phyloP scores from a whole-genome alignment of 1,140 invertebrate genomes.

The Chymomyza costata region DNA sequence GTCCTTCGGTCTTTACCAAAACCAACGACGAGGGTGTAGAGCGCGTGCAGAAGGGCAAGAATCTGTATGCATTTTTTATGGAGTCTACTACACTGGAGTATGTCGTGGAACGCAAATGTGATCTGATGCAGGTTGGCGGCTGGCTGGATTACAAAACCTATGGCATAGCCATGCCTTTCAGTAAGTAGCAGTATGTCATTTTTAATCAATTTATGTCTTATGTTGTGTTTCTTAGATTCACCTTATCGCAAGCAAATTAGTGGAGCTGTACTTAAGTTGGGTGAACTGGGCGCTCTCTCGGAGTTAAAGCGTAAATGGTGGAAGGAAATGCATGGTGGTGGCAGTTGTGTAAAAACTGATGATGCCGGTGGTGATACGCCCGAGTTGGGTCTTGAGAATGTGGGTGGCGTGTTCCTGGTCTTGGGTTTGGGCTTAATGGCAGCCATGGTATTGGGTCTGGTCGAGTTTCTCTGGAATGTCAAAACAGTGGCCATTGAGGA shows the following conservation, averaged over 20 bases:
- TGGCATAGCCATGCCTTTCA: constrained; percentile 83
- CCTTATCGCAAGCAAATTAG: constrained; percentile 83
- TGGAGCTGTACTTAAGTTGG: constrained; percentile 83
- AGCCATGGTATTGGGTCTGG: constrained; percentile 77
- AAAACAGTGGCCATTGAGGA: constrained; percentile 79
- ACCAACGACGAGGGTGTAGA: constrained; percentile 88
- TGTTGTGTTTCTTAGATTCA: constrained; percentile 77
- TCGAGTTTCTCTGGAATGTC: constrained; percentile 82
- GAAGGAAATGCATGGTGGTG: constrained; percentile 78
- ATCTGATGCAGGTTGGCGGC: constrained; percentile 94
- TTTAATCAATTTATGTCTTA: not conserved
- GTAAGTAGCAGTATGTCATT: constrained; percentile 52
- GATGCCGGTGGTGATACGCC: constrained; percentile 62
- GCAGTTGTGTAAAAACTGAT: constrained; percentile 44
- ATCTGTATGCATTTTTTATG: constrained; percentile 95
- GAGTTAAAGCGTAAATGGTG: constrained; percentile 90
- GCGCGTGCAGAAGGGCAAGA: constrained; percentile 84
- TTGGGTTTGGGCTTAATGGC: constrained; percentile 78
- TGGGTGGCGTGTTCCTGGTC: constrained; percentile 85
- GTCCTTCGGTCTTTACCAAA: constrained; percentile 85
- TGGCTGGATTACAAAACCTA: constrained; percentile 90
- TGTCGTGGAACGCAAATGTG: constrained; percentile 91
- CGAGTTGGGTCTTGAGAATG: constrained; percentile 80
- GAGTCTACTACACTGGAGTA: constrained; percentile 96
- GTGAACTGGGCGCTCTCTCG: constrained; percentile 84